Percentiles rank a stretch among this genome's conserved stretches.
phyloP scores from a whole-genome alignment of 2,888 invertebrate species.

The Microplitis manilae region DNA sequence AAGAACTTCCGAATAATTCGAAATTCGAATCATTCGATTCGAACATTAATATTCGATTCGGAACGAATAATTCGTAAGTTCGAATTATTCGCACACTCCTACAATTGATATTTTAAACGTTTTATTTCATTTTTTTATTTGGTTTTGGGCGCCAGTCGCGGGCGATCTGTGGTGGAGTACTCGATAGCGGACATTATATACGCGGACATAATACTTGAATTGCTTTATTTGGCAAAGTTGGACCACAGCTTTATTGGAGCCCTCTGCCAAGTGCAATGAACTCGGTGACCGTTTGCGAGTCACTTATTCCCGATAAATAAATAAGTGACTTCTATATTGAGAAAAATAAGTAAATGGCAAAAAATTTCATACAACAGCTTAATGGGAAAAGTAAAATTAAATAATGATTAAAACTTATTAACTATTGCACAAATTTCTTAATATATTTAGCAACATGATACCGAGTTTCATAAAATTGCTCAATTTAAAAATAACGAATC shows the following conservation, averaged over 20 bases:
- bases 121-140: slow-evolving; percentile 36
- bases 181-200: neutral
- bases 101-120: slow-evolving; percentile 23
- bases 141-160: slow-evolving; percentile 30
- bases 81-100: too few relatives aligned
- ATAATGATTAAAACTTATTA: neutral
- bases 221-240: slow-evolving; percentile 18
- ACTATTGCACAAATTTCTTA: slow-evolving; percentile 9
- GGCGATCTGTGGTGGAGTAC: slow-evolving; percentile 1
- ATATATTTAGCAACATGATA: neutral
- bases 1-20: too few relatives aligned
- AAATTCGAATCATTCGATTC: too few relatives aligned
- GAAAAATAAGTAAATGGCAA: neutral
- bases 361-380: neutral
- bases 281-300: slow-evolving; percentile 30
- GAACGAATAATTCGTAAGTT: too few relatives aligned
- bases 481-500: slow-evolving; percentile 8
- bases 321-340: slow-evolving; percentile 28
- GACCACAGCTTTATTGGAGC: slow-evolving; percentile 1
- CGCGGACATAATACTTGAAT: neutral
- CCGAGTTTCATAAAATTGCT: slow-evolving; percentile 10
- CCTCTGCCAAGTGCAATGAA: slow-evolving; percentile 43
- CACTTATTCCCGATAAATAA: slow-evolving; percentile 31
- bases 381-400: neutral
- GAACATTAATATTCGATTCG: too few relatives aligned